phyloP scores from a whole-genome alignment of 1,140 invertebrate genomes.

The Listronotus oregonensis region DNA sequence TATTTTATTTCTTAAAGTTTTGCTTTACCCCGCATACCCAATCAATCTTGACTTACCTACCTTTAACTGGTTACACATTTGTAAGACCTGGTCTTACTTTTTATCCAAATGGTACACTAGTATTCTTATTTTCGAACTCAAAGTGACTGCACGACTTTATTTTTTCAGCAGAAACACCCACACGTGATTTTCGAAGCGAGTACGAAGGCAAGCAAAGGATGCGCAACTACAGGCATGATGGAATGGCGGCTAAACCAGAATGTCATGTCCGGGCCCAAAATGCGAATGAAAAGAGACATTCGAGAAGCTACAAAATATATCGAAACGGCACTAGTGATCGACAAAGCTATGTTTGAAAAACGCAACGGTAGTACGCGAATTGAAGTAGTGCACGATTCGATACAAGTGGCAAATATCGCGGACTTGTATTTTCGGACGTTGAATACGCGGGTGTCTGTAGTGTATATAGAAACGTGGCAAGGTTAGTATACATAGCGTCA shows the following conservation, averaged over 20 bases:
- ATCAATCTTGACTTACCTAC: too few species aligned
- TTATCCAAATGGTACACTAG: too few species aligned
- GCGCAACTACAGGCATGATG: constrained; percentile 78
- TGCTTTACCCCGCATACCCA: too few species aligned
- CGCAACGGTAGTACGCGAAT: constrained; percentile 86
- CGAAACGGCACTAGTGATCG: constrained; percentile 88
- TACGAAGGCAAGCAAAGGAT: constrained; percentile 84
- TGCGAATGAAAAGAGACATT: constrained; percentile 71
- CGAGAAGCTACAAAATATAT: constrained; percentile 89
- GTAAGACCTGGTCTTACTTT: too few species aligned
- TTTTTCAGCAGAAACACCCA: constrained; percentile 91
- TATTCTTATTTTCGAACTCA: constrained; percentile 32
- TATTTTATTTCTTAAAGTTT: too few species aligned
- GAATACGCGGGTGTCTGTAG: constrained; percentile 89
- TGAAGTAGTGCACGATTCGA: constrained; percentile 91
- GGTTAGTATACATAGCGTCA: too few species aligned
- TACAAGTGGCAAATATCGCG: constrained; percentile 95
- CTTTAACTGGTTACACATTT: too few species aligned
- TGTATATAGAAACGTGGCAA: constrained; percentile 96
- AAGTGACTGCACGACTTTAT: constrained; percentile 60
- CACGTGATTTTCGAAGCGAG: constrained; percentile 94
- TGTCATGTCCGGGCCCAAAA: constrained; percentile 13
- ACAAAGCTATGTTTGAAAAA: constrained; percentile 93
- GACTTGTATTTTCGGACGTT: constrained; percentile 83
- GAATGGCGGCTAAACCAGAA: constrained; percentile 69